Conservation (phyloP, 2,113 vertebrate species). For the Corythoichthys haematopterus region DNA sequence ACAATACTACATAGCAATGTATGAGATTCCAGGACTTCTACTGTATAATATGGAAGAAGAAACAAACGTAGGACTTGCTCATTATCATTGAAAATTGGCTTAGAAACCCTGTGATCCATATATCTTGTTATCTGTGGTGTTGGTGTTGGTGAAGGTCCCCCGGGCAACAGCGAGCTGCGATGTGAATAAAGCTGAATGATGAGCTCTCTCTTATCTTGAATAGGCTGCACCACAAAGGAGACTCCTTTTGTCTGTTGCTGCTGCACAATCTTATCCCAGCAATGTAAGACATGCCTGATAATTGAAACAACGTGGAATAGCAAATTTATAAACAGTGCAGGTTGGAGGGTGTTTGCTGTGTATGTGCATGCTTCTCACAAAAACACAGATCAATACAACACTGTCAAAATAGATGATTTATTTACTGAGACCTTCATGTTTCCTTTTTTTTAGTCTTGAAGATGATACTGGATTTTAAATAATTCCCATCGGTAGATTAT, state of each 20-base stretch:
- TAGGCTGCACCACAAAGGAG: conserved; percentile 23
- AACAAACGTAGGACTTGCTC: conserved; percentile 11
- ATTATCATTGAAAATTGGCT: conserved; percentile 10
- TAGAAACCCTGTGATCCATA: conserved; percentile 23
- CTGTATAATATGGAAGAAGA: neutral
- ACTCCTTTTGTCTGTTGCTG: conserved; percentile 48
- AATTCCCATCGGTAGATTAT: too few species aligned
- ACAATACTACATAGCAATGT: neutral
- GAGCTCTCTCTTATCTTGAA: conserved; percentile 24
- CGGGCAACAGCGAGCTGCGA: conserved; percentile 8
- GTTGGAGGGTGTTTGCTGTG: conserved; percentile 30
- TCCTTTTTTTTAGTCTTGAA: too few species aligned
- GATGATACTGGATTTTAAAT: too few species aligned
- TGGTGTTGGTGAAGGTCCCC: conserved; percentile 8
- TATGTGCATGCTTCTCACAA: conserved; percentile 6
- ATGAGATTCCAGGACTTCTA: neutral
- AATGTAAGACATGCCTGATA: conserved; percentile 23
- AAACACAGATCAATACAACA: too few species aligned
- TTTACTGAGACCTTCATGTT: too few species aligned
- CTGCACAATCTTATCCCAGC: conserved; percentile 31
- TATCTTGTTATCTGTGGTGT: conserved; percentile 14
- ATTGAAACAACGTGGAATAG: conserved; percentile 19
- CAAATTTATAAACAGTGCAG: conserved; percentile 12
- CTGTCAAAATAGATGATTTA: too few species aligned
- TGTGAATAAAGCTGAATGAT: conserved; percentile 18